Base-by-base conservation (phyloP, 2,797 vertebrate species). In the Mormyrus hasselquistii region DNA sequence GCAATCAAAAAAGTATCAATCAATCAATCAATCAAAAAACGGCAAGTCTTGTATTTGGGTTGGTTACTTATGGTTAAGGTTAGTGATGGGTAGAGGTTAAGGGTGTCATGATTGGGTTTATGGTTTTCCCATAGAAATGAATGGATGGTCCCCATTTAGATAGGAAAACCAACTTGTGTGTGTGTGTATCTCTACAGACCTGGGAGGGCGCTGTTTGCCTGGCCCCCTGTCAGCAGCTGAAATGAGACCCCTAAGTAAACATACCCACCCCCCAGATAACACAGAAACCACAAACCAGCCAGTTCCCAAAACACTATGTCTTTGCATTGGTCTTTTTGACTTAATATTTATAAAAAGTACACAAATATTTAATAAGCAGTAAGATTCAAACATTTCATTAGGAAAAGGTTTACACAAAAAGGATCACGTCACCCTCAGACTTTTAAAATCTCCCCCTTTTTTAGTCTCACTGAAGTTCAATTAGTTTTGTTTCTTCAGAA, bases 271-370 rank as follows among this genome's bases (percentile, higher is more conserved):
- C 50, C 22, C 84, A 87, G 88, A 76, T 53, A 73, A 87, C 59
- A 69, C 29, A 87, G 65, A 79, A n/a, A 38, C 25, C 41, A 22
- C 22, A 85, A 9, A 14, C 14, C 12, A 52, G 10, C 22, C 25
- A 44, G 57, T 55, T 41, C 53, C 19, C 38, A 53, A 29, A 84
- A 41, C 88, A 59, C n/a, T 47, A 5, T 22, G 53, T 19, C 53
- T 87, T 87, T 47, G 57, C 12, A 49, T 22, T n/a, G 49, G 0
- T 87, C n/a, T 87, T 87, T 86, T 73, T 44, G 62, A 87, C 62
- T 89, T 50, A 76, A 87, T 89, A 87, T 86, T 87, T 53, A 76
- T 34, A 41, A 69, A 69, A 87, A 89, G 59, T 22, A 44, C 29
- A 52, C 73, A 87, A 76, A 87, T 87, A 44, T 87, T 89, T 52